Base-by-base conservation (phyloP, 2,888 invertebrate species). In the Limnephilus rhombicus region DNA sequence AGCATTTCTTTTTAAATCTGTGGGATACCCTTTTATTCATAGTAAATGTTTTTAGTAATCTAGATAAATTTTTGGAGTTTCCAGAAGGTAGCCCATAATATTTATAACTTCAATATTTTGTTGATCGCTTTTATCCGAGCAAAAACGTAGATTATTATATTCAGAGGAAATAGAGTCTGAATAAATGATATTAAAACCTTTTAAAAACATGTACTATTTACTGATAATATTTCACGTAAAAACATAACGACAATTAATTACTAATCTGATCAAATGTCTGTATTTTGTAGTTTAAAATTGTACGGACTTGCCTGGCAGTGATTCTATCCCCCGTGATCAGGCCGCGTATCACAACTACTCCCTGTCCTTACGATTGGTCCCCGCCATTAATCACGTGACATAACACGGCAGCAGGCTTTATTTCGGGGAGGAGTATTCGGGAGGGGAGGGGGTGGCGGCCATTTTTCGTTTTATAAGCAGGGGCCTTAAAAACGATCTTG, bases 361-460 rank as follows among this genome's bases (percentile, higher is more conserved):
- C 89, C 92, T 91, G 92, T 93, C 93, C 91, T 82, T 80, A 18
- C 92, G 92, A 93, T 93, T 93, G 92, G 93, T 93, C 92, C 92
- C 53, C 41, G 87, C 92, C 93, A 93, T 93, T 93, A 93, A 93
- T 93, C 93, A 93, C 92, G 92, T 91, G 91, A 92, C 93, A 92
- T 93, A 91, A 92, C 92, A 92, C 92, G 85, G 45, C 45, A 53
- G 80, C 41, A 41, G 92, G 85, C 41, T 90, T 34, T 80, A 68
- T 82, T n/a, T 80, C 29, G 85, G 45, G n/a, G 90, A 83, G 87
- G 86, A 29, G 24, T 18, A 45, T 68, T 85, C 31, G 90, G 90
- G 41, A 24, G 37, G 85, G 90, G 89, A 81, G 80, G 49, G 80
- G 91, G 89, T 29, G 90, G 91, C 90, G 85, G 92, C 92, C 93